Percentiles rank a stretch among this genome's conserved stretches.
phyloP scores from a whole-genome alignment of 2,888 invertebrate species.

The Catonia carolina region DNA sequence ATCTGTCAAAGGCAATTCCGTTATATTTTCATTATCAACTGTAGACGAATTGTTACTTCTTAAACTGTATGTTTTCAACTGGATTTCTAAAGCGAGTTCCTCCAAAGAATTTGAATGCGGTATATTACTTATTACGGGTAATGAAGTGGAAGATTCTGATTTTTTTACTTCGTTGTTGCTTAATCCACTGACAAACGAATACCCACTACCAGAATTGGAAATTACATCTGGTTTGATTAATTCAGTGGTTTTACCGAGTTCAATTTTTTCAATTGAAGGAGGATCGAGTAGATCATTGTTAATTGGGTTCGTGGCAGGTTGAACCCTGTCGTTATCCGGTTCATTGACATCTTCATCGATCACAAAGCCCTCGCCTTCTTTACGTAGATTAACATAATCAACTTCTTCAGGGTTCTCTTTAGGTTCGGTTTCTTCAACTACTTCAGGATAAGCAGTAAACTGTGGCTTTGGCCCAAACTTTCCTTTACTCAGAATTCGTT shows the following conservation, averaged over 20 bases:
- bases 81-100: constrained; percentile 31
- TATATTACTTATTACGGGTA: constrained; percentile 3
- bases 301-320: background rate
- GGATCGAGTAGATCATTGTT: background rate
- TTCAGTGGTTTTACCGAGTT: too few species aligned
- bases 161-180: background rate
- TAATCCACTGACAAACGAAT: background rate
- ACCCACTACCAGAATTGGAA: background rate
- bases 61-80: constrained; percentile 27
- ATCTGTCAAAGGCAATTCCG: background rate
- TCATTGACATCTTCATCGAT: background rate
- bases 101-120: constrained; percentile 31
- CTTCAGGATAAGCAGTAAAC: background rate
- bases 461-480: constrained; percentile 1
- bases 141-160: background rate
- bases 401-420: constrained; percentile 19
- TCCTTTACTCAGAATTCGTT: constrained; percentile 7
- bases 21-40: background rate
- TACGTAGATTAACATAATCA: constrained; percentile 13
- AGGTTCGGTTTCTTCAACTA: background rate
- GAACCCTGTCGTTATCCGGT: background rate
- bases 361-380: constrained; percentile 4
- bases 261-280: background rate
- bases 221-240: background rate
- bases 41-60: constrained; percentile 15